Conservation (phyloP, 37 sponge, comb jelly and placozoan genomes). For the Cliona cf. orientalis region DNA sequence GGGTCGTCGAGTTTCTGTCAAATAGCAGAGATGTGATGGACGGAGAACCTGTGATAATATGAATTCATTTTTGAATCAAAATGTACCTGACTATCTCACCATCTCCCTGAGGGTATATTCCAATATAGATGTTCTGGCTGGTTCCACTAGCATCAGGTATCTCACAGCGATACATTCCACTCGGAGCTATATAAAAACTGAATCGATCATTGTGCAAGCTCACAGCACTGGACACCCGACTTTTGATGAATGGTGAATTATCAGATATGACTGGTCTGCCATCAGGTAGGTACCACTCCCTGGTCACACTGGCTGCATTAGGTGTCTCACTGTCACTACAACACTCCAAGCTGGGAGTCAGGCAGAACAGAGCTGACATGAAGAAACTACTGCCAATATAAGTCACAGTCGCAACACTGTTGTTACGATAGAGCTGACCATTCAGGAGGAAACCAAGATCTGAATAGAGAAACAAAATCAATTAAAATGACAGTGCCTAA, state of each 20-base stretch:
- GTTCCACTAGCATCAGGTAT: constrained; percentile 6
- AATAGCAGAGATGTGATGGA: background rate
- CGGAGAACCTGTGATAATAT: background rate
- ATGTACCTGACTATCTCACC: no score
- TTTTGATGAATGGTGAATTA: no score
- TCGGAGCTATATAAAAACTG: constrained; percentile 6
- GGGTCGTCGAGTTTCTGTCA: background rate
- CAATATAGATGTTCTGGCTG: background rate
- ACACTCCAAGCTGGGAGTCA: background rate
- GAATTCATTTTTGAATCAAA: no score
- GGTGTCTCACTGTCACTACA: background rate
- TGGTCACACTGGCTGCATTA: background rate
- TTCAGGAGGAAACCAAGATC: background rate
- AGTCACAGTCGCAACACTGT: constrained; percentile 15
- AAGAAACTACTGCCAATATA: constrained; percentile 20
- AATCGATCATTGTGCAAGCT: background rate
- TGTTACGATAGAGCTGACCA: constrained; percentile 12
- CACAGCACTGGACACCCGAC: background rate
- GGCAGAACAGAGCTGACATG: constrained; percentile 20
- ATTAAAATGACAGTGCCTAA: no score
- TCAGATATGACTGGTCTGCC: background rate
- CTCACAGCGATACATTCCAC: constrained; percentile 31
- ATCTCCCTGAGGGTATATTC: background rate
- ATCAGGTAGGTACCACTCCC: background rate
- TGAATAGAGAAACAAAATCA: background rate